Conservation (phyloP, 2,888 invertebrate species). For the Micropterix aruncella region DNA sequence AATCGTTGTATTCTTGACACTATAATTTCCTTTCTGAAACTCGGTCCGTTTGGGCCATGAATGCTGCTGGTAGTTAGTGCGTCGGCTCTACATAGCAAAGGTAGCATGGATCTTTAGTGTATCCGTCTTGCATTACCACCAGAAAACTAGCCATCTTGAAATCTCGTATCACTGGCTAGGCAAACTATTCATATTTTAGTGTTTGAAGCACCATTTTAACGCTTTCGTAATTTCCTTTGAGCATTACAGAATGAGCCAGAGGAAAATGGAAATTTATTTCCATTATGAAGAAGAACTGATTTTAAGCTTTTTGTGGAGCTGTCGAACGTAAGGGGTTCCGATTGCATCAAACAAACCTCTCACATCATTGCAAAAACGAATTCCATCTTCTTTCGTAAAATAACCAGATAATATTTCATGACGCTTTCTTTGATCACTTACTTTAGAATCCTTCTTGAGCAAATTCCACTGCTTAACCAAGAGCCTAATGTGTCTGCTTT, state of each 20-base stretch:
- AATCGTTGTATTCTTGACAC: background rate
- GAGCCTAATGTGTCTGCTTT: too few relatives aligned
- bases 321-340: background rate
- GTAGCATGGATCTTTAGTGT: constrained; percentile 8
- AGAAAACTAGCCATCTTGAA: constrained; percentile 12
- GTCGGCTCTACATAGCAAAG: constrained; percentile 8
- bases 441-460: too few relatives aligned
- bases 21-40: background rate
- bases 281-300: constrained; percentile 11
- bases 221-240: constrained; percentile 13
- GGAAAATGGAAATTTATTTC: constrained; percentile 12
- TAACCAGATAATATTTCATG: background rate
- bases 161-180: constrained; percentile 12
- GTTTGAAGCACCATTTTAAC: constrained; percentile 11
- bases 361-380: background rate
- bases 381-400: background rate
- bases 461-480: too few relatives aligned
- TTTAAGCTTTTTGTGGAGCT: constrained; percentile 6
- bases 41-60: background rate
- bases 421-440: constrained; percentile 1
- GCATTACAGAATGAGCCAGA: constrained; percentile 12
- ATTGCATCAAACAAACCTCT: background rate
- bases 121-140: constrained; percentile 8
- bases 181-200: constrained; percentile 12
- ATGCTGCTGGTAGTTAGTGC: background rate